Base-by-base conservation (phyloP, 2,888 invertebrate species). In the Graphium colonna region DNA sequence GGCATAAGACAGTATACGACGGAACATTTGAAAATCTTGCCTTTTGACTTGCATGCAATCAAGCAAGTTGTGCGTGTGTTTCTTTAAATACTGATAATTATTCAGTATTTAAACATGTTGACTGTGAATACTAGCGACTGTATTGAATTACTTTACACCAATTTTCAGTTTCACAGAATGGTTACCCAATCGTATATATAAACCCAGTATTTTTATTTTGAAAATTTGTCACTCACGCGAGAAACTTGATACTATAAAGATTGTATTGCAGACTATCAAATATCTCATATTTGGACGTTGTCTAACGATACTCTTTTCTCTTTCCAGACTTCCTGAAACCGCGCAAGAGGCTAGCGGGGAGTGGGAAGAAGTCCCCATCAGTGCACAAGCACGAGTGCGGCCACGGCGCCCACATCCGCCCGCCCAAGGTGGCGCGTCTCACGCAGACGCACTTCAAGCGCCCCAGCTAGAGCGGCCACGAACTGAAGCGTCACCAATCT, bases 271-370 rank as follows among this genome's bases (percentile, higher is more conserved):
- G n/a, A n/a, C n/a, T n/a, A n/a, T n/a, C n/a, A n/a, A n/a, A n/a
- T 21, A 5, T 21, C 28, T 47, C 3, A 60, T 62, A 4, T 39
- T 33, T 59, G 61, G 5, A 21, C 21, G 5, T 21, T 21, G 21
- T 21, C 21, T 21, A 3, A 21, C 21, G 3, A 5, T 21, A 21
- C n/a, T n/a, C n/a, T 36, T 5, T n/a, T 36, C 13, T 36, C 36
- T 10, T 89, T 92, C 31, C 93, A 93, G 93, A 93, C 89, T 93
- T 90, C 83, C 87, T 93, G 91, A 91, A 92, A 75, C 91, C 91
- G 55, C 92, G 92, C 77, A 93, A 93, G 76, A 91, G 92, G 75
- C 75, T 89, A 73, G 77, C 91, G 61, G 83, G 75, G 71, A 77
- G 65, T 60, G 85, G 84, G 61, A 85, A 91, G 78, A 90, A 88